phyloP scores from a whole-genome alignment of 2,113 vertebrate genomes.

The Trichomycterus rosablanca region DNA sequence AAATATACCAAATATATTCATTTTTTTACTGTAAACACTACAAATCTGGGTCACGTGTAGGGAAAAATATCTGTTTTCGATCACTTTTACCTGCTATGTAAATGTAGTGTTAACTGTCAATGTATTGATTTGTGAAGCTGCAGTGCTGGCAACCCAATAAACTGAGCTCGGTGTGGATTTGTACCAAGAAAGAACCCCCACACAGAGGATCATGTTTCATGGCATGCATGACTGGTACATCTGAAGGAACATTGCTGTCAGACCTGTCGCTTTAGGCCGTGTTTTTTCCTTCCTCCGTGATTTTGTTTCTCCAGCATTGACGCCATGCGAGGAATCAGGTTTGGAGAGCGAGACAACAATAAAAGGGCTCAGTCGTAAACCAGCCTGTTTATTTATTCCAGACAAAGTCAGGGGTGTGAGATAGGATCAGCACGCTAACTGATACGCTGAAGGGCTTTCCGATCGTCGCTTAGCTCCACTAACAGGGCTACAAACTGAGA shows the following conservation, averaged over 20 bases:
- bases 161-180: neutral
- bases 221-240: conserved; percentile 24
- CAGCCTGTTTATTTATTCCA: conserved; percentile 29
- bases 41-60: too few relatives aligned
- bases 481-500: conserved; percentile 25
- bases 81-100: too few relatives aligned
- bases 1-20: too few relatives aligned
- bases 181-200: too few relatives aligned
- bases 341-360: conserved; percentile 45
- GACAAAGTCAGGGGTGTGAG: conserved; percentile 36
- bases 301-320: conserved; percentile 8
- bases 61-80: too few relatives aligned
- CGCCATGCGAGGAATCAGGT: conserved; percentile 31
- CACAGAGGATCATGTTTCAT: conserved; percentile 41
- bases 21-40: too few relatives aligned
- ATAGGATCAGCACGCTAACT: conserved; percentile 34
- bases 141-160: conserved; percentile 9
- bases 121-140: conserved; percentile 14
- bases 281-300: conserved; percentile 9
- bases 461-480: conserved; percentile 37
- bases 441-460: conserved; percentile 45
- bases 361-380: conserved; percentile 33
- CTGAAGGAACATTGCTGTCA: conserved; percentile 28
- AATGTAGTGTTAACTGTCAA: too few relatives aligned
- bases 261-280: conserved; percentile 42